phyloP scores from a whole-genome alignment of 2,888 invertebrate genomes.

The Chloromyia formosa region DNA sequence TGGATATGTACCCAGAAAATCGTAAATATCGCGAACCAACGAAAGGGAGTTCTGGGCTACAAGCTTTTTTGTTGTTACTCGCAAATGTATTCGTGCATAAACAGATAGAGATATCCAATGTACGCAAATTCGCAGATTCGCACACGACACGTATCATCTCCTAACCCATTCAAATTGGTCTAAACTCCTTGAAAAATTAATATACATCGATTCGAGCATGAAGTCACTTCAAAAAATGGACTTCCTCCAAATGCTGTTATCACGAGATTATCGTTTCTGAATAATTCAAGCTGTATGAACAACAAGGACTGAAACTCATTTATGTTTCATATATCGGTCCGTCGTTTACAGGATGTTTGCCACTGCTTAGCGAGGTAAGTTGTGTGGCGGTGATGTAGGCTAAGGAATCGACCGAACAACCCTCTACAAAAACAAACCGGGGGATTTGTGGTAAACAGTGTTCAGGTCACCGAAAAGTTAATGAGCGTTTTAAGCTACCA shows the following conservation, averaged over 20 bases:
- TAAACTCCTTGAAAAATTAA: conserved; percentile 10
- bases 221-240: too few relatives aligned
- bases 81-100: too few relatives aligned
- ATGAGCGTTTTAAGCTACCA: background rate
- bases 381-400: background rate
- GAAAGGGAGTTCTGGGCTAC: too few relatives aligned
- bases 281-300: conserved; percentile 26
- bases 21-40: too few relatives aligned
- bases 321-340: background rate
- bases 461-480: conserved; percentile 15
- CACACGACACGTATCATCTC: background rate
- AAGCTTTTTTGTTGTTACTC: too few relatives aligned
- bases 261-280: conserved; percentile 7
- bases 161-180: background rate
- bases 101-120: too few relatives aligned
- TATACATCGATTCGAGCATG: background rate
- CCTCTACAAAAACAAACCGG: background rate
- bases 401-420: background rate
- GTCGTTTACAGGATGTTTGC: background rate
- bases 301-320: conserved; percentile 9
- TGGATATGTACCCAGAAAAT: too few relatives aligned
- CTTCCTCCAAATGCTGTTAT: conserved; percentile 9
- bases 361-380: background rate
- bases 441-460: background rate
- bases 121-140: too few relatives aligned